Conservation (phyloP, 2,113 vertebrate species). For the Gambusia affinis region DNA sequence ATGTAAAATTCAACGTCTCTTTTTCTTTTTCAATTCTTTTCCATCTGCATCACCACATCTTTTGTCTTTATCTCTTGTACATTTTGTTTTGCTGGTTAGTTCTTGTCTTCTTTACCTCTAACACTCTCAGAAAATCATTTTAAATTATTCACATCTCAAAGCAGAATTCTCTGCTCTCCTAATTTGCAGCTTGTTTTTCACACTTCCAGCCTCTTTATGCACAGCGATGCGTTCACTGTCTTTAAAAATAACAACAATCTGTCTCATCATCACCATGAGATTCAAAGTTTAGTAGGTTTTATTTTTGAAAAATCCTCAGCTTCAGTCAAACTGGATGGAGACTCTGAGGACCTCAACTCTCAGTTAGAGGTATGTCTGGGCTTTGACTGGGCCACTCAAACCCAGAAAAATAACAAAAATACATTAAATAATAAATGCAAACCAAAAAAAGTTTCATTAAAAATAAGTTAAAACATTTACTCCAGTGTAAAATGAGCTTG, state of each 20-base stretch:
- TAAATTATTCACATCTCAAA: background rate
- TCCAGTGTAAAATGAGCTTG: background rate
- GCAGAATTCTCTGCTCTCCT: background rate
- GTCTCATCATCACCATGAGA: background rate
- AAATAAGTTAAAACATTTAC: background rate
- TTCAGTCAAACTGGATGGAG: no score
- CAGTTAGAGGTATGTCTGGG: no score
- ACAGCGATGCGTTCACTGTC: background rate
- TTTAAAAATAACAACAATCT: background rate
- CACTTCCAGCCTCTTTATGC: background rate
- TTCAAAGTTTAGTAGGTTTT: no score
- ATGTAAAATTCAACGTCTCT: no score
- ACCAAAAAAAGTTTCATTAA: no score
- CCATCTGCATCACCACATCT: background rate
- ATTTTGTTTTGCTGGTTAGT: background rate
- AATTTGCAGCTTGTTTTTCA: background rate
- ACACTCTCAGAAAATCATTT: background rate
- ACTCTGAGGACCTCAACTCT: no score
- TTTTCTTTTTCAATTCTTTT: background rate
- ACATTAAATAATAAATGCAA: no score
- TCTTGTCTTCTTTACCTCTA: background rate
- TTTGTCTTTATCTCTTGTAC: background rate
- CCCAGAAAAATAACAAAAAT: no score
- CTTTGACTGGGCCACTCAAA: no score
- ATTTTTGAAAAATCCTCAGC: no score